Evolutionary conservation across 2,113 vertebrate genomes (phyloP).

Genomic region (Leptodactylus fuscus): DNA sequence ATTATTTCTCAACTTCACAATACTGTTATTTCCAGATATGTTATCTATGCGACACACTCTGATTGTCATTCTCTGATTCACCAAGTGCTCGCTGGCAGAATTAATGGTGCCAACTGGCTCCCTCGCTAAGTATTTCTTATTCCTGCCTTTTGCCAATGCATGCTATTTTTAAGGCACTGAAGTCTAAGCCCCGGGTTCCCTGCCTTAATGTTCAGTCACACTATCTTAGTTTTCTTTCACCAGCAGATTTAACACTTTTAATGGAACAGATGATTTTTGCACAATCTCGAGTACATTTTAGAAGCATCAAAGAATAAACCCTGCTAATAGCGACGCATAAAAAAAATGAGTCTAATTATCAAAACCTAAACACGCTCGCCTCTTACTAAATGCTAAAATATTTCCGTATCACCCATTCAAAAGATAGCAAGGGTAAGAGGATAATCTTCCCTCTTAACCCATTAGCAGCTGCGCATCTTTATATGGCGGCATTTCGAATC

Average conservation of each 20-base stretch:
- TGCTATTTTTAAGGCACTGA: constrained; percentile 1
- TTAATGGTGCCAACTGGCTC: constrained; percentile 21
- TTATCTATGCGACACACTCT: neutral
- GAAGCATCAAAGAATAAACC: neutral
- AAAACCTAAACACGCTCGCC: neutral
- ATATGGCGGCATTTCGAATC: too few relatives aligned
- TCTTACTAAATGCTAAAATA: neutral
- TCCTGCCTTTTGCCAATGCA: neutral
- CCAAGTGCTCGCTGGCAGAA: constrained; percentile 1
- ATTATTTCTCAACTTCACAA: neutral
- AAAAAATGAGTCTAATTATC: neutral
- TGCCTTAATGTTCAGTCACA: constrained; percentile 1
- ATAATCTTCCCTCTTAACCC: neutral
- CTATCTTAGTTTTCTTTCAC: neutral
- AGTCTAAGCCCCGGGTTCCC: neutral
- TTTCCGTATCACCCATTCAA: neutral
- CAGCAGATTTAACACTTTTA: constrained; percentile 5
- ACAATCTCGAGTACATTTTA: neutral
- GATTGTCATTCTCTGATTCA: constrained; percentile 26
- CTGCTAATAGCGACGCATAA: neutral
- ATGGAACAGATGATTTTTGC: constrained; percentile 17
- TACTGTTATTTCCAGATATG: neutral
- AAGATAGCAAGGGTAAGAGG: neutral
- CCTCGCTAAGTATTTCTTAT: neutral
- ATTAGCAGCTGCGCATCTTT: too few relatives aligned